Percentiles rank a stretch among this genome's conserved stretches.
Conservation (phyloP, 2,888 invertebrate genomes). For the Xylocampa areola region DNA sequence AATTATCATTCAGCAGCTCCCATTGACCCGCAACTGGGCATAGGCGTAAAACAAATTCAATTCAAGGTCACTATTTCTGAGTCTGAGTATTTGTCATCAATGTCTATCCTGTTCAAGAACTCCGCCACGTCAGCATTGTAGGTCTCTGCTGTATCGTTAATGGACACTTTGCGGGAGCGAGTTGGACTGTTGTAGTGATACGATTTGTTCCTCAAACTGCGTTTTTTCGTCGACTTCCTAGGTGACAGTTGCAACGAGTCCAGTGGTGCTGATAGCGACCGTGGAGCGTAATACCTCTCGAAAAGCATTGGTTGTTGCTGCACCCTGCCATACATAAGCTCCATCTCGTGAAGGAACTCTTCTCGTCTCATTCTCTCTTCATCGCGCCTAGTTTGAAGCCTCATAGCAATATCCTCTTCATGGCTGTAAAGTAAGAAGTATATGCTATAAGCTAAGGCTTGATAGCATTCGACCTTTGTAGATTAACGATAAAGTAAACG, state of each 20-base stretch:
- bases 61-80: slow-evolving; percentile 72
- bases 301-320: slow-evolving; percentile 92
- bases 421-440: slow-evolving; percentile 75
- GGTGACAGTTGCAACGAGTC: slow-evolving; percentile 79
- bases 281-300: slow-evolving; percentile 91
- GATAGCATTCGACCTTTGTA: no score
- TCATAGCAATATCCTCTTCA: slow-evolving; percentile 92
- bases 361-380: slow-evolving; percentile 92
- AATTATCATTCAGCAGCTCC: background rate
- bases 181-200: slow-evolving; percentile 73
- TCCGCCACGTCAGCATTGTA: slow-evolving; percentile 77
- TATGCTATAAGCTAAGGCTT: background rate
- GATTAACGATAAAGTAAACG: no score
- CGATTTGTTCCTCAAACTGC: slow-evolving; percentile 65
- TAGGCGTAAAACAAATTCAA: slow-evolving; percentile 62
- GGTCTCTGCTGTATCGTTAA: slow-evolving; percentile 77
- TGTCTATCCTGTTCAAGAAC: slow-evolving; percentile 78
- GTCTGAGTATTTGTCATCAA: slow-evolving; percentile 77
- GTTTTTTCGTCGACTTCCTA: slow-evolving; percentile 77
- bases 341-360: slow-evolving; percentile 92
- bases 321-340: slow-evolving; percentile 92
- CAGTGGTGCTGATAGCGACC: slow-evolving; percentile 71
- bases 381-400: slow-evolving; percentile 91
- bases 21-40: no score
- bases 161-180: slow-evolving; percentile 79